Base-by-base conservation (phyloP, 1,140 invertebrate species). In the Bombyx mandarina region DNA sequence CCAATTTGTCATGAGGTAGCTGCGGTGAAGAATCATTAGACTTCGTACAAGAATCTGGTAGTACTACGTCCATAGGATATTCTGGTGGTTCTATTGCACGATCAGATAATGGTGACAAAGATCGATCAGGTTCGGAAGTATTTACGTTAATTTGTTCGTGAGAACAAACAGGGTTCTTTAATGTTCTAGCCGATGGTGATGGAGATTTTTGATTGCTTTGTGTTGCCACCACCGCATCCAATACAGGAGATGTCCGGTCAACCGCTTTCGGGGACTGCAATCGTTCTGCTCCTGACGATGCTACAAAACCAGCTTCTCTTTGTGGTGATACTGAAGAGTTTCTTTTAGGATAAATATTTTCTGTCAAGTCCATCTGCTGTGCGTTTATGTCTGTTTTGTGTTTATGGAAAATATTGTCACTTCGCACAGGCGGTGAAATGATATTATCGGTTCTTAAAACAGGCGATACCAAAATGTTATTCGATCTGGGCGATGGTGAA, bases 401-500 rank as follows among this genome's bases (percentile, higher is more conserved):
- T 69, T 43, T 63, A 63, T 12, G 71, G 66, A 43, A 73, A 77
- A 56, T 50, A 67, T 61, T 69, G 54, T 82, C 79, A 47, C 66
- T 74, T 73, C 71, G 71, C 47, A 56, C 22, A 47, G 68, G 63
- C 43, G 78, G 72, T 22, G 71, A 67, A 44, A 66, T 58, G n/a
- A 63, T 45, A n/a, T 43, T 58, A 43, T 71, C 69, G 26, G 65
- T 52, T 48, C 60, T 66, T 9, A 56, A 56, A 52, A 65, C 58
- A 45, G 70, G 68, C 42, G 77, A 75, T 54, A 77, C 70, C 60
- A 56, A 69, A 35, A 35, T 35, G 71, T 67, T 84, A 65, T 67
- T 82, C 58, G 75, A 69, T 69, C 79, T 79, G 71, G 73, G 65
- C 7, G 71, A 75, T 55, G 84, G 79, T 57, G 78, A 74, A 50